Percentiles rank a stretch among this genome's conserved stretches.
Evolutionary conservation across 2,797 vertebrate species (phyloP).

Genomic region (Labroides dimidiatus): DNA sequence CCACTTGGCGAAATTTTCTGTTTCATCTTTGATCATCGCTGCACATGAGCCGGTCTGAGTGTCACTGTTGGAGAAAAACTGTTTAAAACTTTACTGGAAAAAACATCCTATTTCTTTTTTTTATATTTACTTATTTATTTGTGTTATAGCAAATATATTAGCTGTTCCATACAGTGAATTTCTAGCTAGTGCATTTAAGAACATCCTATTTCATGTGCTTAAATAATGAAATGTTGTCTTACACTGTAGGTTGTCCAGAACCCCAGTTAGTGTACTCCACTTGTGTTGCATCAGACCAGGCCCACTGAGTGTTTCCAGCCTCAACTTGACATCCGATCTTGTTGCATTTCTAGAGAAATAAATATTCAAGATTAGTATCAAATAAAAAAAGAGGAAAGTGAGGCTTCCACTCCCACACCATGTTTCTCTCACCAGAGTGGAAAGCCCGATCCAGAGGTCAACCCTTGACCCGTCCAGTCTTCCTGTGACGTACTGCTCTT

Average conservation of each 20-base stretch:
- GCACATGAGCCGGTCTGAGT: slow-evolving; percentile 72
- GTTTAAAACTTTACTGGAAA: background rate
- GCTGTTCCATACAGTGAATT: no score
- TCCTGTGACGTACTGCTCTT: slow-evolving; percentile 75
- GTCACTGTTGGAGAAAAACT: slow-evolving; percentile 65
- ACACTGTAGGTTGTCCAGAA: slow-evolving; percentile 68
- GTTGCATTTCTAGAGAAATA: slow-evolving; percentile 81
- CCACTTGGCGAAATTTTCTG: slow-evolving; percentile 78
- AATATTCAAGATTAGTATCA: background rate
- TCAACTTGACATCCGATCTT: slow-evolving; percentile 81
- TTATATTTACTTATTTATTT: no score
- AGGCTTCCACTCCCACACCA: background rate
- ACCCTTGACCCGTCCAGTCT: slow-evolving; percentile 46
- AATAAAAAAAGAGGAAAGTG: background rate
- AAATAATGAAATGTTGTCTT: slow-evolving; percentile 15
- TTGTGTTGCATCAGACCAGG: slow-evolving; percentile 78
- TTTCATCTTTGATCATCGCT: slow-evolving; percentile 71
- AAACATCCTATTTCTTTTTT: no score
- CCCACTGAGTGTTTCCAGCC: slow-evolving; percentile 57
- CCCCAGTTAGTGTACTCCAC: slow-evolving; percentile 68
- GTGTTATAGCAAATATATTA: no score
- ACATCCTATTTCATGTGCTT: background rate
- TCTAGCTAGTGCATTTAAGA: no score
- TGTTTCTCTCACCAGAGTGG: slow-evolving; percentile 79
- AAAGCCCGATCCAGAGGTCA: slow-evolving; percentile 84